Evolutionary conservation across 1,140 invertebrate species (phyloP), one percentile per base, ranked within the genome.

Genomic region (Oreohelix idahoensis): DNA sequence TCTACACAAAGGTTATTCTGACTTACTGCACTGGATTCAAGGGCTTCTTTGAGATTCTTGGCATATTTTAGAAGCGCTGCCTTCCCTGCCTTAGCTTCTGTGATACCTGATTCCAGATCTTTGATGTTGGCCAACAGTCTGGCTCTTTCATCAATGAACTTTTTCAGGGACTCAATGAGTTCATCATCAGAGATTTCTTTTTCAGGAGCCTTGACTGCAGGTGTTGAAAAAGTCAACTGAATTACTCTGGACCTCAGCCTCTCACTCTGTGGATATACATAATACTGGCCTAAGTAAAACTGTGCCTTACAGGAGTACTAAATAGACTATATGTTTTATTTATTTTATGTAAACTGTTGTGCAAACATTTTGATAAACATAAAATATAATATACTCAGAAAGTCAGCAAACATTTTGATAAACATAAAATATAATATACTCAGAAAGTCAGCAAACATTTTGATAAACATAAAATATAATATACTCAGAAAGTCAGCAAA

Each of bases 101-200:
- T 87, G 1, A 90, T 74, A 69, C 89, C 83, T 13, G 87, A 86
- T 84, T 90, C 86, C 58, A 90, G 78, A 10, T 90, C 89, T 58
- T 88, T 87, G 32, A 91, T 87, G 26, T 88, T 81, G n/a, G 82
- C 71, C 38, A 88, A 81, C 29, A 91, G 86, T 38, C 89, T 86
- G 35, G 87, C 88, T 49, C 90, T 76, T 66, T 92, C 91, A 71
- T 90, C 90, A 32, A 91, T 86, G 4, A 92, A 76, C 73, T 90
- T 90, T 82, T 92, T 91, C 77, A 92, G 83, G 23, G 85, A 86
- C 39, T 91, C 89, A 15, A 92, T 75, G 32, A 93, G 86, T 66
- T 92, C 89, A 81, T 93, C 92, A 79, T 93, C 92, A 49, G 75
- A 88, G 17, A 92, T 87, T 82, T 92, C 91, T 20, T 88, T 88